Conservation (phyloP, 2,797 vertebrate genomes). For the Xyrichtys novacula region DNA sequence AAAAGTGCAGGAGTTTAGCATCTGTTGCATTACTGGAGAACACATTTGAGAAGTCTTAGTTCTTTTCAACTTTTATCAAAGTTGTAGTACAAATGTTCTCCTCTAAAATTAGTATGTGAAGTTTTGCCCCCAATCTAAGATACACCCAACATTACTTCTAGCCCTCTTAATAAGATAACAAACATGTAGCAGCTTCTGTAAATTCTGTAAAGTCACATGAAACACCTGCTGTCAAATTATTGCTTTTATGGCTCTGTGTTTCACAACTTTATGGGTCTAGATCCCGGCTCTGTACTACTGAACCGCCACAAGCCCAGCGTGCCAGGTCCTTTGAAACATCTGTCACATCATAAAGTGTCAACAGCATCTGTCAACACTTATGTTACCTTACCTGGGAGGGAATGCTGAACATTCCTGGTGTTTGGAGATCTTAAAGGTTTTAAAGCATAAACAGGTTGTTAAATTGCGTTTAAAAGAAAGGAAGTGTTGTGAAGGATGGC, state of each 20-base stretch:
- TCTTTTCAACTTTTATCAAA: too few relatives aligned
- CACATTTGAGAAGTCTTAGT: background rate
- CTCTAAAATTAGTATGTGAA: too few relatives aligned
- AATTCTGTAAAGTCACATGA: constrained; percentile 16
- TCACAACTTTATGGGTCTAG: constrained; percentile 51
- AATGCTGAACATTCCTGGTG: constrained; percentile 16
- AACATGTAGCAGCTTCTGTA: constrained; percentile 29
- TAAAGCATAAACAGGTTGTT: background rate
- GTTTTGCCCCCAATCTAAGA: too few relatives aligned
- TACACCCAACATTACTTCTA: background rate
- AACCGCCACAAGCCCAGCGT: constrained; percentile 39
- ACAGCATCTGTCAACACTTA: constrained; percentile 46
- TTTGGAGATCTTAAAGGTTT: constrained; percentile 4
- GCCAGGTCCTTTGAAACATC: constrained; percentile 58
- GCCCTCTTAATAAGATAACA: background rate
- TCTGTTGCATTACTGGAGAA: constrained; percentile 4
- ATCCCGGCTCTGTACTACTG: constrained; percentile 31
- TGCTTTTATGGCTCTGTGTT: constrained; percentile 42
- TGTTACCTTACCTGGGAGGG: constrained; percentile 44
- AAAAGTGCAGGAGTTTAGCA: constrained; percentile 2
- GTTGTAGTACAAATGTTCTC: background rate
- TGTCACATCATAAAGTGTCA: constrained; percentile 65
- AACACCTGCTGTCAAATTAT: constrained; percentile 48
- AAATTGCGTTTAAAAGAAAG: background rate
- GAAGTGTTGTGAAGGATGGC: background rate